These are phyloP conservation scores for Nineta flava DNA, from an alignment of 2,888 invertebrate species.

Conservation along the genomic window DNA sequence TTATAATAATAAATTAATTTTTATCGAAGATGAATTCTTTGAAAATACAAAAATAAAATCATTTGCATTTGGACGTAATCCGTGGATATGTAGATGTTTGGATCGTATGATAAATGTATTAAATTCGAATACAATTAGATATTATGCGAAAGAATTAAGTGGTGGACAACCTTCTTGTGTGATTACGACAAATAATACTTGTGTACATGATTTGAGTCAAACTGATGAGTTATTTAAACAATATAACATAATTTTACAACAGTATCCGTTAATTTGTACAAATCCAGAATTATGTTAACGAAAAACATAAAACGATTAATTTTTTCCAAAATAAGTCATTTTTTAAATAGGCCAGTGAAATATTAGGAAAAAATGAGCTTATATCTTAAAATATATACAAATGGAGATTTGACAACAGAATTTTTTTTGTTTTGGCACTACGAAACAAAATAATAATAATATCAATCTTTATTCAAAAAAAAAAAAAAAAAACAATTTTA, in stretches of 20 bases:
- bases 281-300: conserved; percentile 10
- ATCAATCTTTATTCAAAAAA: no score
- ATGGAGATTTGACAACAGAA: no score
- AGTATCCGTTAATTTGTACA: not conserved
- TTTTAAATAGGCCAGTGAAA: no score
- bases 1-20: not conserved
- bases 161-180: not conserved
- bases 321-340: no score
- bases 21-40: not conserved
- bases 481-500: no score
- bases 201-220: conserved; percentile 7
- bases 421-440: no score
- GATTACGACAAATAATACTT: conserved; percentile 12
- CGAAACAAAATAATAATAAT: no score
- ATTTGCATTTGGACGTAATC: conserved; percentile 1
- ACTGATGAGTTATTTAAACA: not conserved
- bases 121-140: not conserved
- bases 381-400: no score
- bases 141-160: not conserved
- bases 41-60: not conserved
- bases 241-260: not conserved
- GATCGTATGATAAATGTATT: not conserved
- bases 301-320: no score
- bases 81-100: not conserved
- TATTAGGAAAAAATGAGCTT: no score